Conservation (phyloP, 2,113 vertebrate species). For the Elgaria multicarinata region DNA sequence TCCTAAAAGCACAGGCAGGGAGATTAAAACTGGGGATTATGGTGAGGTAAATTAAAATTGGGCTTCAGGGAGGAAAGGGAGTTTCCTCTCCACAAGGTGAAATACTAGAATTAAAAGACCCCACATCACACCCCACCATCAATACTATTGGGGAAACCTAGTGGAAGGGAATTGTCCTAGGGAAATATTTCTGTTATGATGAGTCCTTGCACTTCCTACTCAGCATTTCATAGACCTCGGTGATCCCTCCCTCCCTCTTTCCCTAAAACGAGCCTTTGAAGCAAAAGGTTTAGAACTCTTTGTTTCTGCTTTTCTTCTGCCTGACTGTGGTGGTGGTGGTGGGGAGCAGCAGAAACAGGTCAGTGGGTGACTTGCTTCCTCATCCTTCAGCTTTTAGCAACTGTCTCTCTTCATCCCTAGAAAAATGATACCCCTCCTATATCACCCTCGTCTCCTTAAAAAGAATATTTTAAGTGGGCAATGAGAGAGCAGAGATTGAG, state of each 20-base stretch:
- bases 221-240: not conserved
- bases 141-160: not conserved
- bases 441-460: not conserved
- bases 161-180: not conserved
- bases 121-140: not conserved
- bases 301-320: conserved; percentile 36
- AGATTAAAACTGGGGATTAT: not conserved
- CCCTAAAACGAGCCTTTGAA: conserved; percentile 13
- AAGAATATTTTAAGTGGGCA: not conserved
- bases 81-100: too few species aligned
- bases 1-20: not conserved
- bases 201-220: conserved; percentile 25
- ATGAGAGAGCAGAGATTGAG: not conserved
- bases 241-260: conserved; percentile 5
- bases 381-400: conserved; percentile 29
- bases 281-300: conserved; percentile 23
- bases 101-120: not conserved
- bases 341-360: not conserved
- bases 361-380: conserved; percentile 13
- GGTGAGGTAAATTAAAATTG: not conserved
- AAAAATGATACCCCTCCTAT: not conserved
- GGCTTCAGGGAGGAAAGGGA: not conserved
- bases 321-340: not conserved
- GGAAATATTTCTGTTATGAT: not conserved
- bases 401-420: not conserved